Evolutionary conservation across 2,888 invertebrate species (phyloP).

Genomic region (Antitype chi): DNA sequence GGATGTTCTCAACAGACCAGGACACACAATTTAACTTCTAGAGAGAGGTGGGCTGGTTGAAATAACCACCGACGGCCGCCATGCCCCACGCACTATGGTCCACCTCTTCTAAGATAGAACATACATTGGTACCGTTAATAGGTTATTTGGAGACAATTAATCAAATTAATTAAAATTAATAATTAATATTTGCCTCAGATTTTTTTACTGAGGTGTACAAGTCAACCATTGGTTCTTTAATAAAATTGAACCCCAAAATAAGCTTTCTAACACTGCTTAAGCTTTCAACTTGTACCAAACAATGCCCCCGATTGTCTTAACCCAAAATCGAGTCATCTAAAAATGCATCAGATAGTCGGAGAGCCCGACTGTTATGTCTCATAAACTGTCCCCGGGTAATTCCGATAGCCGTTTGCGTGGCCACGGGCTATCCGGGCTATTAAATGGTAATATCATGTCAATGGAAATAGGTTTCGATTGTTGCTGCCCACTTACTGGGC

Average conservation of each 20-base stretch:
- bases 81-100: no score
- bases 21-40: no score
- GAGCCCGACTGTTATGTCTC: constrained; percentile 84
- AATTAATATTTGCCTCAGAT: no score
- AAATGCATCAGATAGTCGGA: constrained; percentile 77
- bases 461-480: constrained; percentile 67
- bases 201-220: not conserved
- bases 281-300: constrained; percentile 63
- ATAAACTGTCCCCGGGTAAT: constrained; percentile 84
- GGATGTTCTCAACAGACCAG: no score
- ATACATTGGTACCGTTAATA: no score
- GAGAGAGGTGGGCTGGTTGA: no score
- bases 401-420: constrained; percentile 78
- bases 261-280: fast-evolving
- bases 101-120: no score
- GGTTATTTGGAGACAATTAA: no score
- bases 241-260: not conserved
- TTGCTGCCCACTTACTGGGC: constrained; percentile 56
- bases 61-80: no score
- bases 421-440: constrained; percentile 70
- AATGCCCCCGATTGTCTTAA: constrained; percentile 83
- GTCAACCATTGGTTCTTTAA: no score
- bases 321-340: constrained; percentile 85
- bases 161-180: no score
- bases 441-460: constrained; percentile 69